phyloP scores from a whole-genome alignment of 2,888 invertebrate species.

The Clostera curtula region DNA sequence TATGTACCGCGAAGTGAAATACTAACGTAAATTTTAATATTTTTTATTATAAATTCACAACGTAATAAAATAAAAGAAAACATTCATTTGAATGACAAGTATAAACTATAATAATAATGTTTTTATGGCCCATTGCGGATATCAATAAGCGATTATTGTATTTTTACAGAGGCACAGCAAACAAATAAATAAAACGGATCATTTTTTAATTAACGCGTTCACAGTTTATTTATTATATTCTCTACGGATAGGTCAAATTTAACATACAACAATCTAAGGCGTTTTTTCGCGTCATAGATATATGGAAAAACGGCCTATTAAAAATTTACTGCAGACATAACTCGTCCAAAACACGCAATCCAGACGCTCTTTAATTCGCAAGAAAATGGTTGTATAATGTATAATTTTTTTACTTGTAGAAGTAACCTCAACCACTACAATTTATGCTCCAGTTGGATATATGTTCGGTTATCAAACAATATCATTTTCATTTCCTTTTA shows the following conservation, averaged over 20 bases:
- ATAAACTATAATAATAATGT: no score
- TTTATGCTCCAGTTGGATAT: conserved; percentile 33
- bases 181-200: background rate
- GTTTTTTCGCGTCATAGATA: conserved; percentile 21
- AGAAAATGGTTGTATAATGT: conserved; percentile 60
- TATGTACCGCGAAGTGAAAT: no score
- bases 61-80: no score
- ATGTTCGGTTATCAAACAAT: no score
- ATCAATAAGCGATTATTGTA: background rate
- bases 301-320: conserved; percentile 24
- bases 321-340: conserved; percentile 30
- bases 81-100: no score
- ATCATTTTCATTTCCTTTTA: no score
- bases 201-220: conserved; percentile 3
- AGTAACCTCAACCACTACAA: conserved; percentile 36
- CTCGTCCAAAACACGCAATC: conserved; percentile 54
- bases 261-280: conserved; percentile 22
- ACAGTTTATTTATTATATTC: conserved; percentile 13
- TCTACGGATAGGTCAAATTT: conserved; percentile 24
- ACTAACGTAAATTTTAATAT: no score
- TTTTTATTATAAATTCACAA: no score
- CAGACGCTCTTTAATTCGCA: conserved; percentile 47
- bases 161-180: no score
- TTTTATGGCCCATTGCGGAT: no score
- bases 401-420: conserved; percentile 39